Evolutionary conservation across 2,797 vertebrate genomes (phyloP), one percentile per base, ranked within the genome.

Genomic region (Lophotriccus pileatus): DNA sequence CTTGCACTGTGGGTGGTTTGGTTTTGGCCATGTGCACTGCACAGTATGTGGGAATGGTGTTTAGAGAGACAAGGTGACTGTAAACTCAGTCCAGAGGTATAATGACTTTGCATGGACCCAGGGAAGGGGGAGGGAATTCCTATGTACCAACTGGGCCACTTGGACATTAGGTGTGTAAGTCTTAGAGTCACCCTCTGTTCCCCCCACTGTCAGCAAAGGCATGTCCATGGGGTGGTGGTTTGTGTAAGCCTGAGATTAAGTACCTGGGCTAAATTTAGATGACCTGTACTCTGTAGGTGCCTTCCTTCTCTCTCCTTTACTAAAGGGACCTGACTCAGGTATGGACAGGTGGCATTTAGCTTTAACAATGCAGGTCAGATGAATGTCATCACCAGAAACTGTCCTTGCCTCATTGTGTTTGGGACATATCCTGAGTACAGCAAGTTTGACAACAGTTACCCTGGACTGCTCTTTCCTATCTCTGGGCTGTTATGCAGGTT

Each of bases 161-260:
- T 90, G 59, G n/a, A 10, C 49, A 7, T 78, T 43, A 55, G 44
- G 25, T 73, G 8, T 2, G 1, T 22, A 39, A 30, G 34, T 67
- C 49, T 55, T 49, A 27, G 27, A 39, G 32, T 25, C 10, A n/a
- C 28, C 12, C 10, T 52, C 41, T 25, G 41, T 47, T 75, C 34
- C 14, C 92, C 34, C 22, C 14, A 2, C 34, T 83, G 20, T 41
- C 37, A 46, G 36, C 36, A 74, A 56, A 63, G 41, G 32, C 27
- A 6, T n/a, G 23, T 60, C 46, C 14, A 0, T 2, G 0, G 8
- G 2, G 6, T 10, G 6, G 6, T 74, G 44, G 20, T 73, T 73
- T 83, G 27, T 64, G 32, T 69, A 69, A 84, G 43, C 23, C 39
- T 41, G 21, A 52, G 63, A 5, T 39, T 13, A 30, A 72, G 10